Base-by-base conservation (phyloP, 2,113 vertebrate species). In the Hemibagrus wyckioides region DNA sequence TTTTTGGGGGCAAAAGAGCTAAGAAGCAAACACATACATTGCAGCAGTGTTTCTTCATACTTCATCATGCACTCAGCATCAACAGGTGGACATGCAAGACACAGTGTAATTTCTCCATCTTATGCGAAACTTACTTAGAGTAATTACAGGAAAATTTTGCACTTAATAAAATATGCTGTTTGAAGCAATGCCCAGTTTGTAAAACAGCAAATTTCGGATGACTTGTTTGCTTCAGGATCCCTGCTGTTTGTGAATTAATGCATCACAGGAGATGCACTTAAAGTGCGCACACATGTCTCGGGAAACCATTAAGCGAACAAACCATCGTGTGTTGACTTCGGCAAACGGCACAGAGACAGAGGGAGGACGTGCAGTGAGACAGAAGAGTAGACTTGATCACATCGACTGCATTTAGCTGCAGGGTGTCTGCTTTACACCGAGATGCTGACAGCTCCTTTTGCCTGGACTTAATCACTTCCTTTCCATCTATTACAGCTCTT, bases 381-480 rank as follows among this genome's bases (percentile, higher is more conserved):
- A 75, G 65, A 71, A 84, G 57, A 89, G 80, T 61, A 57, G 73
- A 81, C 86, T 79, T 76, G 77, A 87, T 87, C 83, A 75, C 86
- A 85, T 79, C 85, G 41, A 69, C 85, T 80, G 61, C 85, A 86
- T 86, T 86, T 86, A 80, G 76, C 85, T 52, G 76, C 85, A 80
- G 85, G 85, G 85, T 65, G 85, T 86, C 85, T 75, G 61, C 77
- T 86, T 86, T 80, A 69, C 48, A 67, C 76, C 39, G 17, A 65
- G 61, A 80, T 15, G 36, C 76, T 86, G 85, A 86, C 85, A 86
- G 85, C 76, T 80, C 76, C 85, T 80, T 86, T 86, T 86, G 76
- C 85, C 33, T 56, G 85, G 76, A 86, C 85, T 86, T 80, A 86
- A 86, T 86, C 85, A 86, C 85, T 86, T 69, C 59, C 48, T 48